phyloP scores from a whole-genome alignment of 2,888 invertebrate genomes.

The Troilus luridus region DNA sequence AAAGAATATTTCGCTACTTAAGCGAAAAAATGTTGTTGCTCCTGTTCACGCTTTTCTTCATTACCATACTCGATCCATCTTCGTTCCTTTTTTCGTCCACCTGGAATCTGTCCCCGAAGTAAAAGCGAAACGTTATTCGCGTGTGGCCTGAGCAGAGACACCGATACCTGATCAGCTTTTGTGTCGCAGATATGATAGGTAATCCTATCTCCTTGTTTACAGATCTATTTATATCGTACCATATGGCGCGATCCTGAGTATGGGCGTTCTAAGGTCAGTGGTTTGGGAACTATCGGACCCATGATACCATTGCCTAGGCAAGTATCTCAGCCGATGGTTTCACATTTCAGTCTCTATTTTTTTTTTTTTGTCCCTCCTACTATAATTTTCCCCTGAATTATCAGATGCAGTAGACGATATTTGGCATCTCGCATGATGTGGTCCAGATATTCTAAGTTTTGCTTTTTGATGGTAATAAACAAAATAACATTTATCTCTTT shows the following conservation, averaged over 20 bases:
- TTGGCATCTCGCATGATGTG: no score
- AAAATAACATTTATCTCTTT: no score
- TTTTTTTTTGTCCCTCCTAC: no score
- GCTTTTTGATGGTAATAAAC: no score
- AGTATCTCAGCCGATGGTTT: no score
- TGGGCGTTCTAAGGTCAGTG: neutral
- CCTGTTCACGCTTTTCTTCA: neutral
- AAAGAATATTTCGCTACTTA: neutral
- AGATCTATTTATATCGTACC: neutral
- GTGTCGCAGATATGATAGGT: neutral
- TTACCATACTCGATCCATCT: neutral
- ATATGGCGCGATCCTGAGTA: neutral
- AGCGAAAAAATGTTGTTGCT: neutral
- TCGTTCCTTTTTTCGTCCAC: neutral
- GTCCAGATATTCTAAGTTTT: no score
- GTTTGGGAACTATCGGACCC: neutral
- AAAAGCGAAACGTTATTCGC: neutral
- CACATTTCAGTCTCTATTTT: no score
- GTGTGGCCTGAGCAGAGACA: neutral
- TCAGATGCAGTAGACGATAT: no score
- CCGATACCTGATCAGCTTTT: neutral
- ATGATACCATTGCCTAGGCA: neutral
- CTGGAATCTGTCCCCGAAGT: neutral
- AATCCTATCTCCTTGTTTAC: neutral
- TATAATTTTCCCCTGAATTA: no score